Percentiles rank a stretch among this genome's conserved stretches.
These are phyloP conservation scores for Protomyctophum bolini DNA, from an alignment of 2,113 vertebrate species.

Conservation along the genomic window DNA sequence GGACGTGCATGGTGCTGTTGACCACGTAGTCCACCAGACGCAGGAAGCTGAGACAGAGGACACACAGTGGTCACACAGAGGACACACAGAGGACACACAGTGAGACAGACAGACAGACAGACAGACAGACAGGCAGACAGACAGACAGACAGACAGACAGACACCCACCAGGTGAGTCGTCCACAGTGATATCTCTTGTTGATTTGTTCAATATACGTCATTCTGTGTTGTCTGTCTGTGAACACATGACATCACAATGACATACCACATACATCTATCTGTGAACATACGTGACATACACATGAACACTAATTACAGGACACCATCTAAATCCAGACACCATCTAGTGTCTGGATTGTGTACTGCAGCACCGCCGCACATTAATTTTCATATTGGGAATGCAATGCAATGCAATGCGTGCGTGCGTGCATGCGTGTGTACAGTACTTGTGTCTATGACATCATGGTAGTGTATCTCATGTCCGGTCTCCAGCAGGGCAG, in stretches of 20 bases:
- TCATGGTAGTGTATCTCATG: slow-evolving; percentile 50
- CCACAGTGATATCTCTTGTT: slow-evolving; percentile 73
- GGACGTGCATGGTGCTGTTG: slow-evolving; percentile 79
- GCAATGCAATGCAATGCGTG: too few species aligned
- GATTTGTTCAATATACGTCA: slow-evolving; percentile 72
- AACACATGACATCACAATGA: slow-evolving; percentile 31
- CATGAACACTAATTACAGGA: background rate
- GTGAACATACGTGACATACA: slow-evolving; percentile 11
- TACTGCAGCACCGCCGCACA: too few species aligned
- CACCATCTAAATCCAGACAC: too few species aligned
- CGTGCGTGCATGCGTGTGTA: slow-evolving; percentile 45
- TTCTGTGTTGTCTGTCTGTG: slow-evolving; percentile 64
- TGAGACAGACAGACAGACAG: background rate
- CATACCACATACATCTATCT: background rate
- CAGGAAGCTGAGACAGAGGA: slow-evolving; percentile 78
- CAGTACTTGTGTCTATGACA: slow-evolving; percentile 13
- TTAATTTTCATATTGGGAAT: too few species aligned
- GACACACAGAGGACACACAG: background rate
- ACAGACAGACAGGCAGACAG: background rate
- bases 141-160: background rate
- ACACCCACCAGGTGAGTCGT: slow-evolving; percentile 79
- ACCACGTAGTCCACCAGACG: slow-evolving; percentile 86
- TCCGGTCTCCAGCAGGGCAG: slow-evolving; percentile 67
- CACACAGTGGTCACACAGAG: too few species aligned
- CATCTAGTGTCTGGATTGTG: too few species aligned